A percentile compares a stretch with the other conserved stretches of the same genome.
These are phyloP conservation scores for Alfaro cultratus DNA, from an alignment of 2,797 vertebrate genomes.

Conservation along the genomic window DNA sequence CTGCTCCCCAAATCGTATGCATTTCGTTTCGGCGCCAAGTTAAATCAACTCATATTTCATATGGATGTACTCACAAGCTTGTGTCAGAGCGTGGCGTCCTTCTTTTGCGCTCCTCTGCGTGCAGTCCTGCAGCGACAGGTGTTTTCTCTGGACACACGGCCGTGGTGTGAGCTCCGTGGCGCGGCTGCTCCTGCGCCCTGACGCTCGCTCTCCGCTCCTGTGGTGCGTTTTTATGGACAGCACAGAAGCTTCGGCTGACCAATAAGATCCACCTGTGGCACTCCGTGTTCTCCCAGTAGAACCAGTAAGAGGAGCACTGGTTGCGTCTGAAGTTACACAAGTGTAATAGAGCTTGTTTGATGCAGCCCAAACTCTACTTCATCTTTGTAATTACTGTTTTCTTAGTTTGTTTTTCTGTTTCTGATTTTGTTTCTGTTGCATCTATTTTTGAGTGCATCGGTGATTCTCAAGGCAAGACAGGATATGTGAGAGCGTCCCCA, in stretches of 20 bases:
- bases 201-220: constrained; percentile 45
- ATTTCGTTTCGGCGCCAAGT: not conserved
- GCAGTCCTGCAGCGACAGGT: constrained; percentile 46
- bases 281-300: constrained; percentile 27
- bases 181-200: constrained; percentile 57
- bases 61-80: constrained; percentile 53
- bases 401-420: not conserved
- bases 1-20: constrained; percentile 1
- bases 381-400: no score
- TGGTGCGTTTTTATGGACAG: constrained; percentile 64
- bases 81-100: not conserved
- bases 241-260: constrained; percentile 61
- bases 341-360: not conserved
- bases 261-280: constrained; percentile 67
- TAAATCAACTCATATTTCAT: not conserved
- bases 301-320: constrained; percentile 21
- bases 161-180: constrained; percentile 42
- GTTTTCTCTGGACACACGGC: constrained; percentile 18
- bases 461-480: not conserved
- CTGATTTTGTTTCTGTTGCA: not conserved
- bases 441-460: not conserved
- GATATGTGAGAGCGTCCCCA: not conserved
- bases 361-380: not conserved
- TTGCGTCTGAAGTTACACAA: constrained; percentile 3
- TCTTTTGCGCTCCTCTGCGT: constrained; percentile 6